These are phyloP conservation scores for Amblyornis subalaris DNA, from an alignment of 2,113 vertebrate genomes.

Conservation along the genomic window DNA sequence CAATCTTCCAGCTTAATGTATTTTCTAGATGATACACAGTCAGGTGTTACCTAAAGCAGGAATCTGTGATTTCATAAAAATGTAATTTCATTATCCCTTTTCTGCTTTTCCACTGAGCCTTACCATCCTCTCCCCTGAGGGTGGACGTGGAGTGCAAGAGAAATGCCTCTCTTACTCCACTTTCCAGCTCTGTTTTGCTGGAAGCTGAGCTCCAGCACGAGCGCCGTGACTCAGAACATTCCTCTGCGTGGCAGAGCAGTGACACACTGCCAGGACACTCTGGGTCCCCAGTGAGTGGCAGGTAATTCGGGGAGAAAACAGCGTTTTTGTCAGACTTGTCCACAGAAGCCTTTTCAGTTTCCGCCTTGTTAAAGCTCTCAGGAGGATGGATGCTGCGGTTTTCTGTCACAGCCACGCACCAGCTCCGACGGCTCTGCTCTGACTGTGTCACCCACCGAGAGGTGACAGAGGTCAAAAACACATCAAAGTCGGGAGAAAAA, in stretches of 20 bases:
- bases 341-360: neutral
- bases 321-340: slow-evolving; percentile 17
- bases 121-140: neutral
- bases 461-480: neutral
- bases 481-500: neutral
- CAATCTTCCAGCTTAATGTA: neutral
- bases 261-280: neutral
- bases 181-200: neutral
- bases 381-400: neutral
- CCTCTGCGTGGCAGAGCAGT: neutral
- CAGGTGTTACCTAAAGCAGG: neutral
- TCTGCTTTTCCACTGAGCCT: neutral
- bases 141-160: neutral
- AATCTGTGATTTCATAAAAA: neutral
- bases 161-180: neutral
- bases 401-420: neutral
- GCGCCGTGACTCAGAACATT: neutral
- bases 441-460: neutral
- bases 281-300: neutral
- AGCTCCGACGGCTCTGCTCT: neutral
- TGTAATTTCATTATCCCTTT: neutral
- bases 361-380: neutral
- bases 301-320: slow-evolving; percentile 34
- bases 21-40: neutral
- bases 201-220: neutral